Conservation (phyloP, 2,797 vertebrate genomes). For the Lates japonicus region DNA sequence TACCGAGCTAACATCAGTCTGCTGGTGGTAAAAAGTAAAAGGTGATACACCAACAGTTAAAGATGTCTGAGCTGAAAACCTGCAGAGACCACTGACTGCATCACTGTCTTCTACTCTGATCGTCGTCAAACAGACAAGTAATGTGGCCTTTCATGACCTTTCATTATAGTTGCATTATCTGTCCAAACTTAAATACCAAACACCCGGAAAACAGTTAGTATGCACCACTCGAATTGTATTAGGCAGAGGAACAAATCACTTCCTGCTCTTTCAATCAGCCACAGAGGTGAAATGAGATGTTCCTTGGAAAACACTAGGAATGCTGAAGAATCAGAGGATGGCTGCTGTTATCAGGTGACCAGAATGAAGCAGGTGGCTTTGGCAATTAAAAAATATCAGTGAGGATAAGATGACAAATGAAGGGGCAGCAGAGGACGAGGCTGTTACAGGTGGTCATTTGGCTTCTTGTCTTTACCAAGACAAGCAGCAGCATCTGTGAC, state of each 20-base stretch:
- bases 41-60: no score
- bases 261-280: conserved; percentile 8
- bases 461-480: conserved; percentile 23
- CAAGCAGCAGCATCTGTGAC: conserved; percentile 23
- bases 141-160: conserved; percentile 42
- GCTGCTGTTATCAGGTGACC: neutral
- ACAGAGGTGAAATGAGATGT: neutral
- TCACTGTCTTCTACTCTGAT: conserved; percentile 12
- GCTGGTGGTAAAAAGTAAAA: no score
- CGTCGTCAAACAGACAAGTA: conserved; percentile 16
- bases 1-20: no score
- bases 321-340: neutral
- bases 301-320: conserved; percentile 6
- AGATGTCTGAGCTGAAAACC: neutral
- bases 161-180: neutral
- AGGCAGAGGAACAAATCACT: conserved; percentile 3
- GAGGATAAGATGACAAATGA: neutral
- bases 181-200: conserved; percentile 15
- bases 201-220: neutral
- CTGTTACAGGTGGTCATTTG: conserved; percentile 11
- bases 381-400: neutral
- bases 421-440: conserved; percentile 15
- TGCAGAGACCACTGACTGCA: neutral
- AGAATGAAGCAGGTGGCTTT: neutral
- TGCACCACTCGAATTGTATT: neutral